Evolutionary conservation across 2,113 vertebrate species (phyloP).

Genomic region (Tringa solitaria): DNA sequence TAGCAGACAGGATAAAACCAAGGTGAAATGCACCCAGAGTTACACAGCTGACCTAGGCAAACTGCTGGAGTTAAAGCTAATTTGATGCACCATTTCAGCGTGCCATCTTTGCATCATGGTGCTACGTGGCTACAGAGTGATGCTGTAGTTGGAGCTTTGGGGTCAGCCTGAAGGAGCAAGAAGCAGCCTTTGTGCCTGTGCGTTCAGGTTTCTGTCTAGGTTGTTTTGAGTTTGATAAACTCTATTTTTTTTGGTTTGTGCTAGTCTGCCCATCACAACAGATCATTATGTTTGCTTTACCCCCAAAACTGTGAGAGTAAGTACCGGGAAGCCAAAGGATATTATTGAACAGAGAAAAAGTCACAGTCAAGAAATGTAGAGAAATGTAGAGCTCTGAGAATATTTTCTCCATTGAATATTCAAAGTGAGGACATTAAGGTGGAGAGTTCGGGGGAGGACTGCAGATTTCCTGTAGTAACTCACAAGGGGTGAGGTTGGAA

Average conservation of each 20-base stretch:
- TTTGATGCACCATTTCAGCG: not conserved
- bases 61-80: not conserved
- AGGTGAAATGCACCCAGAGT: not conserved
- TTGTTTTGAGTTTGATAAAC: not conserved
- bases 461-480: slow-evolving; percentile 21
- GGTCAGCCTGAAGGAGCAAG: not conserved
- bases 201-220: not conserved
- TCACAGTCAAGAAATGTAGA: not conserved
- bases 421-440: not conserved
- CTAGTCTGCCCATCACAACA: not conserved
- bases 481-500: slow-evolving; percentile 27
- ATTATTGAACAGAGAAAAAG: not conserved
- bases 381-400: not conserved
- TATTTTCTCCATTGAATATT: slow-evolving; percentile 5
- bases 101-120: not conserved
- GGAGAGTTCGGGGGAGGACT: not conserved
- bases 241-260: not conserved
- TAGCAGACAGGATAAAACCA: not conserved
- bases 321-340: not conserved
- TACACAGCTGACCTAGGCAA: not conserved
- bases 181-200: not conserved
- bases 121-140: not conserved
- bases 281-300: not conserved
- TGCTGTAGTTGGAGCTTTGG: not conserved
- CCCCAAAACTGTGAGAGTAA: not conserved